Base-by-base conservation (phyloP, 2,888 invertebrate species). In the Lochmaea crataegi region DNA sequence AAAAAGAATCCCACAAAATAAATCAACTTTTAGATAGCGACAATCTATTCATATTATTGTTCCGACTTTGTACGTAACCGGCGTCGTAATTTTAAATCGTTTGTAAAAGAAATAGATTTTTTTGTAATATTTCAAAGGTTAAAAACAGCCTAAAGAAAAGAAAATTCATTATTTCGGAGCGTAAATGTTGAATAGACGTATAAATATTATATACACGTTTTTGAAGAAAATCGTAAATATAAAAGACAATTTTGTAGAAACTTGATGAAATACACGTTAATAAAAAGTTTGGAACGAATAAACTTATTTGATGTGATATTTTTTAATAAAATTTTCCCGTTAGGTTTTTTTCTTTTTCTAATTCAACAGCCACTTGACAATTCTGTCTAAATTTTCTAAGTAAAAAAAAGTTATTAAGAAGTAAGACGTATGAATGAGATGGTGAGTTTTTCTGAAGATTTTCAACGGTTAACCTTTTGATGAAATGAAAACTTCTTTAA, bases 31-130 rank as follows among this genome's bases (percentile, higher is more conserved):
- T 53, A 53, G 53, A 51, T 22, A 16, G 51, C 41, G n/a, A 63
- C 68, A 42, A 63, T 68, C 68, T 63, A 68, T 68, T 68, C 68
- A 68, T 68, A 68, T 68, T 68, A 68, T 68, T 68, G 45, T 58
- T 42, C 16, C 66, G 22, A 53, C 22, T 38, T 48, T 32, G 48
- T n/a, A 16, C 10, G 32, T 65, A 65, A 65, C 22, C 38, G n/a
- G 38, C n/a, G 38, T n/a, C 65, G 48, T 65, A 53, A 51, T 65
- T 65, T 60, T 60, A 60, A 48, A 48, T 14, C 48, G 14, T n/a
- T 48, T 48, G 48, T 48, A 7, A n/a, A 48, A 14, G n/a, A 48
- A 48, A n/a, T 48, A 48, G 4, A 48, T 48, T 48, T n/a, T 48
- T 14, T n/a, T 6, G 32, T 2, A 7, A 32, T 32, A 7, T 32